These are phyloP conservation scores for Chiroxiphia lanceolata DNA, from an alignment of 2,797 vertebrate genomes.

Conservation along the genomic window DNA sequence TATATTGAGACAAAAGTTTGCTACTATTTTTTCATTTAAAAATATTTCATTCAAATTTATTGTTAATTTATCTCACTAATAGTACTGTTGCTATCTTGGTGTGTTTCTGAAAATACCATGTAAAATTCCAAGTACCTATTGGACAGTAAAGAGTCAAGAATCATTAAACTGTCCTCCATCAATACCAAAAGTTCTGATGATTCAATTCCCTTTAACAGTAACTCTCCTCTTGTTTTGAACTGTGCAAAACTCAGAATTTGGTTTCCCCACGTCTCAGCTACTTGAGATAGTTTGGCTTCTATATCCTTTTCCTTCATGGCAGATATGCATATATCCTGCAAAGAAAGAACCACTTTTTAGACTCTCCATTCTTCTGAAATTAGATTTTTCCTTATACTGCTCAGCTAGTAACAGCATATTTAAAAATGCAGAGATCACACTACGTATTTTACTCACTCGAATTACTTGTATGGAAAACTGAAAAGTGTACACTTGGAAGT, in stretches of 20 bases:
- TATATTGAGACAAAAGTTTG: not conserved
- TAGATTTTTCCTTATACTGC: not conserved
- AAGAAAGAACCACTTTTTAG: not conserved
- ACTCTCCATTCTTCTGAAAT: not conserved
- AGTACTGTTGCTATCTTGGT: not conserved
- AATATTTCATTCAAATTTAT: not conserved
- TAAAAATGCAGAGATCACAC: not conserved
- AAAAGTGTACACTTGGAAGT: not conserved
- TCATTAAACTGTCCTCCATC: slow-evolving; percentile 82
- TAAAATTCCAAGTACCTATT: slow-evolving; percentile 72
- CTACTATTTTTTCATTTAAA: not conserved
- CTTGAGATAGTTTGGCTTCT: slow-evolving; percentile 75
- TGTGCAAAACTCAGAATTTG: slow-evolving; percentile 73
- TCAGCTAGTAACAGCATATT: not conserved
- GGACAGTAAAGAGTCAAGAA: slow-evolving; percentile 76
- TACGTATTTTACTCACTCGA: not conserved
- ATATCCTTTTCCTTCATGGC: slow-evolving; percentile 82
- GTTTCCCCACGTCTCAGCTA: slow-evolving; percentile 73
- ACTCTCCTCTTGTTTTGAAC: slow-evolving; percentile 78
- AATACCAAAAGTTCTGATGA: slow-evolving; percentile 73
- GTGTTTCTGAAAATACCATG: not conserved
- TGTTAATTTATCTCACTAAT: not conserved
- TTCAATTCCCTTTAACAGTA: slow-evolving; percentile 76
- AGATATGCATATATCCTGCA: slow-evolving; percentile 80
- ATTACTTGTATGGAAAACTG: not conserved